phyloP scores from a whole-genome alignment of 2,113 vertebrate species.

The Struthio camelus region DNA sequence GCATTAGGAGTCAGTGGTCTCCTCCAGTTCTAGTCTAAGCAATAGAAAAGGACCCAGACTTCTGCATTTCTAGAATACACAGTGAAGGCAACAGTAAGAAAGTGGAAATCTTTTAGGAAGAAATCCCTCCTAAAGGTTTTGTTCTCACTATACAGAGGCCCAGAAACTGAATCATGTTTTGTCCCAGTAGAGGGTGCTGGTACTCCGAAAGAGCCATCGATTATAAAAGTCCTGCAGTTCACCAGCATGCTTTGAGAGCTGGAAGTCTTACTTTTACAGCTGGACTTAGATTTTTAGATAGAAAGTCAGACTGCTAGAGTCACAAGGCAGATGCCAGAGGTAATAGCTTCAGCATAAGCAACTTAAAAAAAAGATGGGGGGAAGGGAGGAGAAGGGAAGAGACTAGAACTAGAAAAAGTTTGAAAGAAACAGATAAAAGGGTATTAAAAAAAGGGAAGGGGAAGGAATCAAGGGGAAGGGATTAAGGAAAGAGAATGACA shows the following conservation, averaged over 20 bases:
- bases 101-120: rapidly evolving
- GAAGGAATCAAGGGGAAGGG: background rate
- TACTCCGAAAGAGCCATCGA: background rate
- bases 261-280: rapidly evolving
- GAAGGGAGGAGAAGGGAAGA: background rate
- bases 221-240: background rate
- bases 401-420: background rate
- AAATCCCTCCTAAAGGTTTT: rapidly evolving
- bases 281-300: rapidly evolving
- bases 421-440: background rate
- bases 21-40: background rate
- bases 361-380: background rate
- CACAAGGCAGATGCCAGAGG: rapidly evolving
- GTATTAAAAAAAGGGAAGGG: background rate
- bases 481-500: background rate
- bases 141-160: rapidly evolving
- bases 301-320: rapidly evolving
- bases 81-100: rapidly evolving
- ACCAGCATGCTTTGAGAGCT: rapidly evolving
- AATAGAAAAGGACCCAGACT: rapidly evolving
- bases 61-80: rapidly evolving
- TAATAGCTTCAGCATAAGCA: rapidly evolving
- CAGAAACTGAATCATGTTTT: background rate
- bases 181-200: constrained; percentile 46
- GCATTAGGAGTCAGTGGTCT: rapidly evolving